Base-by-base conservation (phyloP, 2,888 invertebrate genomes). In the Punctoribates punctum region DNA sequence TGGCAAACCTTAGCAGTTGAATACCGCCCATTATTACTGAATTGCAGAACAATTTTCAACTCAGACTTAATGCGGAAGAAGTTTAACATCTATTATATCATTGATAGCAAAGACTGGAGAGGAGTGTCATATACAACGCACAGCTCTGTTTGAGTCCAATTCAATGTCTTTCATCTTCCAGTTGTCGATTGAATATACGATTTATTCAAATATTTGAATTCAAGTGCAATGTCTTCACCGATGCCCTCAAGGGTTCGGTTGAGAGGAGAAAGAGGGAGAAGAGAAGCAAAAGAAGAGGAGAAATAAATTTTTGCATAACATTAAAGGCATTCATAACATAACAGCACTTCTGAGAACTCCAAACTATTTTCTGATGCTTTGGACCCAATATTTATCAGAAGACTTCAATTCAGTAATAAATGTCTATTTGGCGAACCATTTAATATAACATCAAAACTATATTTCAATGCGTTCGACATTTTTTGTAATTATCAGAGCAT, bases 191-290 rank as follows among this genome's bases (percentile, higher is more conserved):
- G 13, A 67, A 29, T 60, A 27, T 60, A 27, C 60, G 34, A 20
- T 42, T 20, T 67, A 67, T 67, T 67, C 42, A 67, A 67, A 67
- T 67, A 67, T 67, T 67, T 67, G 38, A 67, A 23, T 42, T 38
- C 38, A 67, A 42, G 67, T 38, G 67, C 67, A 67, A 42, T 67
- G 67, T 42, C 67, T 67, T 67, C 67, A 42, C 34, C 60, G 60
- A 60, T 60, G 60, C 27, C 60, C 60, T 60, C 57, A 60, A 27
- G 60, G 27, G 60, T 60, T 51, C 51, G n/a, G 51, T 51, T 60
- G 29, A 17, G 27, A 60, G 57, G 27, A 27, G 60, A 51, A n/a
- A 60, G 60, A 60, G 60, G 29, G 17, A 27, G 27, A 27, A 60
- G 15, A 60, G 51, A 51, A 17, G 20, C 4, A 15, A 27, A 60